Base-by-base conservation (phyloP, 2,888 invertebrate species). In the Selenia dentaria region DNA sequence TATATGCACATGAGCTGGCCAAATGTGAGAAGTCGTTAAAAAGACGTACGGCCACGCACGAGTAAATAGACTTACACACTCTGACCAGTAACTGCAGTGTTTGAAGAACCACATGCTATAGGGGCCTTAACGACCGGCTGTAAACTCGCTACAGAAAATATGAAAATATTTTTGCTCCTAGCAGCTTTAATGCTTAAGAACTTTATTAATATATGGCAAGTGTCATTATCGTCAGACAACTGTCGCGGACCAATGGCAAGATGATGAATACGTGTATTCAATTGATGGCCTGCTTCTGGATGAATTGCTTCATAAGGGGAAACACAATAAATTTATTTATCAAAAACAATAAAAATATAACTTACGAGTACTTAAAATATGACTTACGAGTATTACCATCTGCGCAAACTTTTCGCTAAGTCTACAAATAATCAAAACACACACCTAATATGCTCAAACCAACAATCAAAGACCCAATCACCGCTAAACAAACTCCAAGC, bases 21-120 rank as follows among this genome's bases (percentile, higher is more conserved):
- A 67, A 67, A 76, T 73, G 74, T 68, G 74, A 69, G 74, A 73
- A 76, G 73, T 75, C 76, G 69, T 78, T 73, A 75, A 67, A 59
- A 59, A 64, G 64, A 70, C 54, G 48, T 55, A 73, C 60, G 51
- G 42, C 55, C 45, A 55, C 51, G 41, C 49, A 61, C 56, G 50
- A 57, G 58, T 56, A 65, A 66, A 70, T 56, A 62, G 38, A 52
- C 41, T 44, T 45, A 50, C 44, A 39, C 42, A 49, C 39, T 34
- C 36, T 38, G 35, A 38, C 42, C 11, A 40, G 49, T 42, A 40
- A 48, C 43, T 36, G 42, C 45, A 38, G 42, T 36, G 42, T 45
- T 43, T 36, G 51, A 46, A 39, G 43, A 40, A 49, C 51, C 51
- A 51, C 46, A 47, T 56, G 54, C 39, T 35, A 59, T 59, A 48